phyloP scores from a whole-genome alignment of 2,888 invertebrate genomes.

The Argyra leucocephala region DNA sequence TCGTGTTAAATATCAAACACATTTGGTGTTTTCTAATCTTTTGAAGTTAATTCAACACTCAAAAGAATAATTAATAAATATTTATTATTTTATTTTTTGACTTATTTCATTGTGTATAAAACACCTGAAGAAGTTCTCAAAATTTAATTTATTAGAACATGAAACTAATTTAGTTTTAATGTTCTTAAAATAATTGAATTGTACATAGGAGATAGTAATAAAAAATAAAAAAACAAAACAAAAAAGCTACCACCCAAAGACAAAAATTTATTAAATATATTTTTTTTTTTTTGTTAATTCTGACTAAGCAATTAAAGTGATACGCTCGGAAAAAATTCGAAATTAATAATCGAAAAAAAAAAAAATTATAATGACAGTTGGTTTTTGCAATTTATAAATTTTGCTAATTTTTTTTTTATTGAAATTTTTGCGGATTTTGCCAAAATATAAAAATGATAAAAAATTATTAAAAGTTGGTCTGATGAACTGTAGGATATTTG shows the following conservation, averaged over 20 bases:
- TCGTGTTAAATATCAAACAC: too few relatives aligned
- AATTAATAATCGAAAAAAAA: not conserved
- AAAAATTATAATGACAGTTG: not conserved
- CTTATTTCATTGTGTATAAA: too few relatives aligned
- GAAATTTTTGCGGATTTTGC: not conserved
- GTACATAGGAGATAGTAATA: not conserved
- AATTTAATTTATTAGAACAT: not conserved
- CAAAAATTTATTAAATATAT: not conserved
- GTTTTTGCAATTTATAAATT: not conserved
- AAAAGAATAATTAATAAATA: too few relatives aligned
- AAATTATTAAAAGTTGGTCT: too few relatives aligned
- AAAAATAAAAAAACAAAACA: not conserved
- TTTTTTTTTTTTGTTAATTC: not conserved
- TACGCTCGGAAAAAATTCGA: not conserved
- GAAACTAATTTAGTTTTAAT: not conserved
- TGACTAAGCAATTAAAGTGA: slow-evolving; percentile 1
- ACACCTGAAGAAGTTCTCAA: not conserved
- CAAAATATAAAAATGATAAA: too few relatives aligned
- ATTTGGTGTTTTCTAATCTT: too few relatives aligned
- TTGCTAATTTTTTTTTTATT: not conserved
- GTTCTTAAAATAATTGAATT: slow-evolving; percentile 2
- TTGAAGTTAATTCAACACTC: too few relatives aligned
- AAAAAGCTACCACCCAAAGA: not conserved
- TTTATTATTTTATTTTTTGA: too few relatives aligned
- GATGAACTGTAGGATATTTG: too few relatives aligned